These are phyloP conservation scores for Tautogolabrus adspersus DNA, from an alignment of 2,113 vertebrate genomes.

Conservation along the genomic window DNA sequence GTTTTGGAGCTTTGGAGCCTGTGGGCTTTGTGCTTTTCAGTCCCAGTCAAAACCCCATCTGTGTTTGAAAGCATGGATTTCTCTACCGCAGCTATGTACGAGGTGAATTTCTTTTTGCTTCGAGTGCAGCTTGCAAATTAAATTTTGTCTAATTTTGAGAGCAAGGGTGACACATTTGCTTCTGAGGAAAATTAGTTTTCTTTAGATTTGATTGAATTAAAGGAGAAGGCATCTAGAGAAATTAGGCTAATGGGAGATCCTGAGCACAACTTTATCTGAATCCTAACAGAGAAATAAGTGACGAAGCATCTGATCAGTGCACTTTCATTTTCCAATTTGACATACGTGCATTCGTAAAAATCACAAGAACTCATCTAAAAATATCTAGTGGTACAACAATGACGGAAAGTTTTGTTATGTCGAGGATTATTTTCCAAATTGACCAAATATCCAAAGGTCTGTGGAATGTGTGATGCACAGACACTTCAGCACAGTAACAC, in stretches of 20 bases:
- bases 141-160: not conserved
- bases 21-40: conserved; percentile 36
- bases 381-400: no score
- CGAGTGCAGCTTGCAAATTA: conserved; percentile 25
- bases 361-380: no score
- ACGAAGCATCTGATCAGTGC: not conserved
- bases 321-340: no score
- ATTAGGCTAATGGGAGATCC: conserved; percentile 3
- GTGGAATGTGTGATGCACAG: not conserved
- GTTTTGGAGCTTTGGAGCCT: conserved; percentile 56
- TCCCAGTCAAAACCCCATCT: conserved; percentile 22
- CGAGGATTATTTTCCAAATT: not conserved
- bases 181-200: conserved; percentile 11
- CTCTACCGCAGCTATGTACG: not conserved
- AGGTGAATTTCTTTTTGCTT: conserved; percentile 24
- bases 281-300: not conserved
- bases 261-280: not conserved
- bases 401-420: no score
- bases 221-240: conserved; percentile 30
- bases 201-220: conserved; percentile 24
- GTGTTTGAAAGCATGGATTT: conserved; percentile 18
- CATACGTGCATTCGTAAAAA: no score
- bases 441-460: no score
- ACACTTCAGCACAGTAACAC: not conserved
- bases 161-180: not conserved